A percentile compares a stretch with the other conserved stretches of the same genome.
Evolutionary conservation across 2,888 invertebrate genomes (phyloP).

Genomic region (Monochamus alternatus): DNA sequence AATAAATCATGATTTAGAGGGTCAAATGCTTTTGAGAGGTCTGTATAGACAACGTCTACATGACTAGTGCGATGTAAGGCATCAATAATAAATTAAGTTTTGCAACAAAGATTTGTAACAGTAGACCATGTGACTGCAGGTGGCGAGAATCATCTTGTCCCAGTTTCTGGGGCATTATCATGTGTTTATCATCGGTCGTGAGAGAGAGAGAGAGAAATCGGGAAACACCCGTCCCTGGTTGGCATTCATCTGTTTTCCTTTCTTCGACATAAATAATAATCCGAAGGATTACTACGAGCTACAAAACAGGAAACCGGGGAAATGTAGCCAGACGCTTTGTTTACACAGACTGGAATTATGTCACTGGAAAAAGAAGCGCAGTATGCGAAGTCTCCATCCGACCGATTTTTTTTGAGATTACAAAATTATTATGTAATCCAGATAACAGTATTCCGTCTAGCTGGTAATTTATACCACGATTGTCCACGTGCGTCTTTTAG

Average conservation of each 20-base stretch:
- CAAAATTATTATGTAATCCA: slow-evolving; percentile 4
- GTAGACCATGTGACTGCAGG: too few relatives aligned
- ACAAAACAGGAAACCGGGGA: slow-evolving; percentile 33
- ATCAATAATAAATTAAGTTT: too few relatives aligned
- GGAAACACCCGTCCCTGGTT: slow-evolving; percentile 22
- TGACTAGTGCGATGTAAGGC: too few relatives aligned
- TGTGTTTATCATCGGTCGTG: neutral
- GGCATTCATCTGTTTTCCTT: slow-evolving; percentile 19
- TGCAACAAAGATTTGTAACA: too few relatives aligned
- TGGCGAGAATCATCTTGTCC: neutral
- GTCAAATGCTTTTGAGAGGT: too few relatives aligned
- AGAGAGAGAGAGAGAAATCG: neutral
- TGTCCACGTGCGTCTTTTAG: neutral
- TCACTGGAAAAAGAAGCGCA: slow-evolving; percentile 25
- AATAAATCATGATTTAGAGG: too few relatives aligned
- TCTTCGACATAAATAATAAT: slow-evolving; percentile 24
- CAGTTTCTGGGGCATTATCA: neutral
- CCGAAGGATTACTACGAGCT: slow-evolving; percentile 16
- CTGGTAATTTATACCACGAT: slow-evolving; percentile 11
- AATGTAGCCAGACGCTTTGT: slow-evolving; percentile 13
- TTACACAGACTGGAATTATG: slow-evolving; percentile 31
- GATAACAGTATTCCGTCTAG: slow-evolving; percentile 18
- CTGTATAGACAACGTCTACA: too few relatives aligned
- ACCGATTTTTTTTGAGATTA: slow-evolving; percentile 10
- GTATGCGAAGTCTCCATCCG: neutral